Evolutionary conservation across 2,888 invertebrate genomes (phyloP).

Genomic region (Nomada lathburiana): DNA sequence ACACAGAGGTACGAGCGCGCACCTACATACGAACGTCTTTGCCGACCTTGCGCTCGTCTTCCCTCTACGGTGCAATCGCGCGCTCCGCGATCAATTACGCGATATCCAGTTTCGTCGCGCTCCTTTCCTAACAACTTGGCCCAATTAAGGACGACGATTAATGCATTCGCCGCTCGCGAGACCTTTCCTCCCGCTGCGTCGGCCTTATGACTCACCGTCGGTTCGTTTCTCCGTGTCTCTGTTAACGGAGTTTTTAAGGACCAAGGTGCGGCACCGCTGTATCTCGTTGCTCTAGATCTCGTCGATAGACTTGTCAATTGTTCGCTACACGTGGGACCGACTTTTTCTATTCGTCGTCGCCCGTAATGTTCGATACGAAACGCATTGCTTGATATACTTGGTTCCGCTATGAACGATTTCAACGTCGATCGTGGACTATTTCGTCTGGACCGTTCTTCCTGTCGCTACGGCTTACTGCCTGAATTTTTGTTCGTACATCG

Average conservation of each 20-base stretch:
- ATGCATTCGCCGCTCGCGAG: constrained; percentile 52
- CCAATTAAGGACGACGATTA: constrained; percentile 69
- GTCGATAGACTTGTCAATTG: background rate
- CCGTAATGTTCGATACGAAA: too few relatives aligned
- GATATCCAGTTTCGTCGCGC: constrained; percentile 69
- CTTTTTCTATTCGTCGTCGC: background rate
- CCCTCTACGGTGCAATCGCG: constrained; percentile 75
- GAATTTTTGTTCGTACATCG: too few relatives aligned
- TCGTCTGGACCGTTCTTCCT: too few relatives aligned
- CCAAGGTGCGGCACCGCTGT: constrained; percentile 9
- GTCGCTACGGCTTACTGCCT: too few relatives aligned
- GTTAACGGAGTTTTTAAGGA: constrained; percentile 39
- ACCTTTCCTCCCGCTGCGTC: constrained; percentile 54
- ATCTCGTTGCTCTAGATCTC: background rate
- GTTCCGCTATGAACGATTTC: background rate
- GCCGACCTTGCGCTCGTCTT: constrained; percentile 77
- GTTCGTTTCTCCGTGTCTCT: constrained; percentile 35
- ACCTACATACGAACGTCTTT: constrained; percentile 30
- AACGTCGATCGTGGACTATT: too few relatives aligned
- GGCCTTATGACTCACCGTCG: constrained; percentile 45
- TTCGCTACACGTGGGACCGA: background rate
- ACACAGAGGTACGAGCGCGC: constrained; percentile 44
- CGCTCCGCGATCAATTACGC: constrained; percentile 69
- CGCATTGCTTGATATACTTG: background rate
- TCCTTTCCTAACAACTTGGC: constrained; percentile 64